Base-by-base conservation (phyloP, 2,888 invertebrate genomes). In the Synergus umbraculus region DNA sequence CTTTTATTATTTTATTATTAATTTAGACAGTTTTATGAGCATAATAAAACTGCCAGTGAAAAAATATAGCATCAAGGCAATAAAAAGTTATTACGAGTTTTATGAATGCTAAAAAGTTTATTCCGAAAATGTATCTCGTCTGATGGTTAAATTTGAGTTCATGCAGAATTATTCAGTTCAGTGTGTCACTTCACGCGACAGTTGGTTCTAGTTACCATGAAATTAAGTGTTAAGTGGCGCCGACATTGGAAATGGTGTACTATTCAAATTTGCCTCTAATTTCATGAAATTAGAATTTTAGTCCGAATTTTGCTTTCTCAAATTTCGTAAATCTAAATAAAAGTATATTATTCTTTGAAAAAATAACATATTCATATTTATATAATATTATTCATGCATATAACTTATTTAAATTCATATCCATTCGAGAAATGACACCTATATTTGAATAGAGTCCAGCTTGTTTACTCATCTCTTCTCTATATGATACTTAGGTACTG, bases 81-180 rank as follows among this genome's bases (percentile, higher is more conserved):
- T 54, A 2, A n/a, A 54, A 54, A 54, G 54, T 2, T 54, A 54
- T 7, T 54, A n/a, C n/a, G 54, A 54, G 54, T 8, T n/a, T 54
- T 8, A 54, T 54, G n/a, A 54, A 54, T 54, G n/a, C 54, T 54
- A n/a, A 54, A 54, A 54, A 7, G n/a, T 7, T n/a, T n/a, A n/a
- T 54, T 3, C 64, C 15, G 13, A 64, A 64, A 37, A 37, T 2
- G 2, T 5, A 37, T 37, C 64, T 37, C 12, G 4, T 29, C 15
- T 64, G 8, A 37, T 64, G 64, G 29, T 15, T 37, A 37, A 64
- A 37, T 37, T 37, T 37, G 12, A 37, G 37, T 37, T 54, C 54
- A 54, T 8, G n/a, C 13, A 64, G 64, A 64, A 64, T 64, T 64
- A 64, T 64, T 37, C 29, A 13, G 64, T 37, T 64, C 64, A 64